phyloP scores from a whole-genome alignment of 2,113 vertebrate genomes.

The Neodon shergylaensis region DNA sequence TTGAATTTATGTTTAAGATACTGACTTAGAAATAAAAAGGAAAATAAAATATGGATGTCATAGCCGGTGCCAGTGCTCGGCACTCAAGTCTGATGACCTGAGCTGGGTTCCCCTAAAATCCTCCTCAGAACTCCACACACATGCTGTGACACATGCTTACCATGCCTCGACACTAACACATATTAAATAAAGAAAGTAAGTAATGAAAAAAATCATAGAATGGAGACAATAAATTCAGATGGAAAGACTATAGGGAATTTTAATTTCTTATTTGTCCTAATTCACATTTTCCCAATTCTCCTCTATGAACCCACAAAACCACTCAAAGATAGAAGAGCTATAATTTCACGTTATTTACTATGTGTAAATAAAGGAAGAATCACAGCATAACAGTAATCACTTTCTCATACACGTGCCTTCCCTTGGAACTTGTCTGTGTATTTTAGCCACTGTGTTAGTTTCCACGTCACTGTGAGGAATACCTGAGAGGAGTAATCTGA shows the following conservation, averaged over 20 bases:
- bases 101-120: not conserved
- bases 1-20: slow-evolving; percentile 1
- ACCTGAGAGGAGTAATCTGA: too few relatives aligned
- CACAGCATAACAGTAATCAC: too few relatives aligned
- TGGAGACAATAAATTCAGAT: not conserved
- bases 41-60: not conserved
- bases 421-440: too few relatives aligned
- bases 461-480: too few relatives aligned
- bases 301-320: not conserved
- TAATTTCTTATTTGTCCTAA: not conserved
- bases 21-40: not conserved
- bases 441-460: too few relatives aligned
- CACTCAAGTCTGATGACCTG: not conserved
- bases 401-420: too few relatives aligned
- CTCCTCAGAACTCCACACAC: not conserved
- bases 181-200: not conserved
- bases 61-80: not conserved
- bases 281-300: not conserved
- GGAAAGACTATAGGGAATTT: not conserved
- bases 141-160: not conserved
- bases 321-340: not conserved
- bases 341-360: not conserved
- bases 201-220: not conserved
- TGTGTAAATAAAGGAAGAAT: too few relatives aligned
- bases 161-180: not conserved